phyloP scores from a whole-genome alignment of 2,113 vertebrate genomes.

The Pelobates fuscus region DNA sequence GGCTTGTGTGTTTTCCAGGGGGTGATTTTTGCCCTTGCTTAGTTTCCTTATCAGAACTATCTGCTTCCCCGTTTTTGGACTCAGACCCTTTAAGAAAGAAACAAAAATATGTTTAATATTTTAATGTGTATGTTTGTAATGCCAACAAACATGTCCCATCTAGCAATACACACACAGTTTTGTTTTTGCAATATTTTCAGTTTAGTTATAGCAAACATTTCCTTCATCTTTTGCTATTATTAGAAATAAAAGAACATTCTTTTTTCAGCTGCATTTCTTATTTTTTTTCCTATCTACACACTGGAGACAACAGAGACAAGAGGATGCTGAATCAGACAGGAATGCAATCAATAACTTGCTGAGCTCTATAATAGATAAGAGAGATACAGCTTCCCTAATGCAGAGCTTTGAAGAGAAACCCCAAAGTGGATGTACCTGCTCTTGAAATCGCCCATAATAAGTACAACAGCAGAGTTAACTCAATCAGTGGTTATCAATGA shows the following conservation, averaged over 20 bases:
- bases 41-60: constrained; percentile 83
- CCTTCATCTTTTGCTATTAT: constrained; percentile 49
- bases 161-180: constrained; percentile 6
- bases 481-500: constrained; percentile 22
- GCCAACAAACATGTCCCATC: constrained; percentile 55
- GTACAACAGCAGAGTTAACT: background rate
- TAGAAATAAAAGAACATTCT: constrained; percentile 56
- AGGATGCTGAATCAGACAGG: constrained; percentile 74
- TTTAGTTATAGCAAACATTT: constrained; percentile 23
- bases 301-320: constrained; percentile 62
- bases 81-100: constrained; percentile 75
- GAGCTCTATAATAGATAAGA: constrained; percentile 66
- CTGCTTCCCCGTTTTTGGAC: constrained; percentile 83
- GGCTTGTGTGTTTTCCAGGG: constrained; percentile 80
- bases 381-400: constrained; percentile 64
- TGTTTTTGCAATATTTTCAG: constrained; percentile 49
- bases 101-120: constrained; percentile 33
- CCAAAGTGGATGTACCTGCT: constrained; percentile 8
- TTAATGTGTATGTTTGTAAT: constrained; percentile 60
- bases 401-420: constrained; percentile 55
- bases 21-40: constrained; percentile 81
- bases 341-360: constrained; percentile 67
- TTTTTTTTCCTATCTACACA: too few species aligned
- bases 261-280: constrained; percentile 57
- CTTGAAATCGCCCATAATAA: background rate